Conservation (phyloP, 1,140 invertebrate species). For the Cyclargus thomasi region DNA sequence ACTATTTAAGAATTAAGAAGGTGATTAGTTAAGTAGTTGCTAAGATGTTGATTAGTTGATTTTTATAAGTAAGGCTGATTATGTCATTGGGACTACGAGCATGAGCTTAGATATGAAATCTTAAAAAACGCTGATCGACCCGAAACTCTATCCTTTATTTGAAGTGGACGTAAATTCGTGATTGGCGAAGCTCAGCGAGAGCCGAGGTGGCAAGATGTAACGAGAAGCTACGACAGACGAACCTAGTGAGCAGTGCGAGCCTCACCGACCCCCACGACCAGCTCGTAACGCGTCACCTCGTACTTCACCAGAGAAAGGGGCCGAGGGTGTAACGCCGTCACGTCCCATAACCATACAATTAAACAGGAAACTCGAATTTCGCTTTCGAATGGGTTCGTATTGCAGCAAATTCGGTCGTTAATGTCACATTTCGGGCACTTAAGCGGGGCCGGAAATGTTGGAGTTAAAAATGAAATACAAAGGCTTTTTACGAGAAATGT, state of each 20-base stretch:
- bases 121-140: neutral
- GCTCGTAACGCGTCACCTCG: neutral
- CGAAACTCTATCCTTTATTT: neutral
- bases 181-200: neutral
- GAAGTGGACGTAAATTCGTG: neutral
- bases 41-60: too few species aligned
- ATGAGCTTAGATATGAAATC: neutral
- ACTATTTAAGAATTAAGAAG: too few species aligned
- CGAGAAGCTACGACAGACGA: too few species aligned
- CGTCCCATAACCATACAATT: neutral
- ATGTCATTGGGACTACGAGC: too few species aligned
- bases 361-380: conserved; percentile 1
- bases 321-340: neutral
- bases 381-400: neutral
- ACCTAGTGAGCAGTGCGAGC: neutral
- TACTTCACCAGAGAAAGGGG: neutral
- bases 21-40: too few species aligned
- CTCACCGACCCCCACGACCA: neutral
- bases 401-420: neutral
- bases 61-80: too few species aligned
- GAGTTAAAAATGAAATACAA: neutral
- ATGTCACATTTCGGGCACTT: neutral
- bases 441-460: neutral
- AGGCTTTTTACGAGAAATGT: neutral
- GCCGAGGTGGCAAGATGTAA: neutral